These are phyloP conservation scores for Myiagra hebetior DNA, from an alignment of 2,113 vertebrate species.

Conservation along the genomic window DNA sequence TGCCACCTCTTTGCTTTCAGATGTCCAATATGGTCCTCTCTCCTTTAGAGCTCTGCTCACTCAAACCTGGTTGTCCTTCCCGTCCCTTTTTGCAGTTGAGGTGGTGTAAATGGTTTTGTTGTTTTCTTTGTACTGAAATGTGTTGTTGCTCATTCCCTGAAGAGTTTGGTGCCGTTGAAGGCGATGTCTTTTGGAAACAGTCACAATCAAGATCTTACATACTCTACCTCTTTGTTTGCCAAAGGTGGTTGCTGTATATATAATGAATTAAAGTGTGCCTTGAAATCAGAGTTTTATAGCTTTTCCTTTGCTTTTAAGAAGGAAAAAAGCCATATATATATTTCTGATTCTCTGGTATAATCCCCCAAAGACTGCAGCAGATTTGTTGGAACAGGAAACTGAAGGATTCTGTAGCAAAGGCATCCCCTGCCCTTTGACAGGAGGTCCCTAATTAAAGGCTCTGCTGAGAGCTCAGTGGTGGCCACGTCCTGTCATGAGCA, in stretches of 20 bases:
- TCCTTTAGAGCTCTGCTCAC: neutral
- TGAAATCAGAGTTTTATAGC: neutral
- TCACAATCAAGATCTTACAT: neutral
- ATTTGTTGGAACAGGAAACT: neutral
- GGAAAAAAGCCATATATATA: neutral
- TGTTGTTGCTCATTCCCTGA: neutral
- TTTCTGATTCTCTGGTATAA: neutral
- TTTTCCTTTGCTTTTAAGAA: neutral
- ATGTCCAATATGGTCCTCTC: neutral
- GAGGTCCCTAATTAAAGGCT: neutral
- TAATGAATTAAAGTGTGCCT: slow-evolving; percentile 33
- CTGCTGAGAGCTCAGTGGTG: neutral
- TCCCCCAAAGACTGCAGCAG: neutral
- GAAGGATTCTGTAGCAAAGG: neutral
- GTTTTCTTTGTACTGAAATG: neutral
- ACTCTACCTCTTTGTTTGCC: neutral
- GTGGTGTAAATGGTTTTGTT: neutral
- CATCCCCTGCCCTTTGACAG: neutral
- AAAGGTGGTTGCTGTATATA: neutral
- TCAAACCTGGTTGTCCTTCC: neutral
- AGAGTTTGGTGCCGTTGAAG: neutral
- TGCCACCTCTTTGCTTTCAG: neutral
- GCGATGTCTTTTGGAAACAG: neutral
- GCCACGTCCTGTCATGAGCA: neutral
- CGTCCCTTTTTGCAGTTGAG: fast-evolving